Evolutionary conservation across 23 tunicate genomes (phyloP).

Genomic region (Styela plicata): DNA sequence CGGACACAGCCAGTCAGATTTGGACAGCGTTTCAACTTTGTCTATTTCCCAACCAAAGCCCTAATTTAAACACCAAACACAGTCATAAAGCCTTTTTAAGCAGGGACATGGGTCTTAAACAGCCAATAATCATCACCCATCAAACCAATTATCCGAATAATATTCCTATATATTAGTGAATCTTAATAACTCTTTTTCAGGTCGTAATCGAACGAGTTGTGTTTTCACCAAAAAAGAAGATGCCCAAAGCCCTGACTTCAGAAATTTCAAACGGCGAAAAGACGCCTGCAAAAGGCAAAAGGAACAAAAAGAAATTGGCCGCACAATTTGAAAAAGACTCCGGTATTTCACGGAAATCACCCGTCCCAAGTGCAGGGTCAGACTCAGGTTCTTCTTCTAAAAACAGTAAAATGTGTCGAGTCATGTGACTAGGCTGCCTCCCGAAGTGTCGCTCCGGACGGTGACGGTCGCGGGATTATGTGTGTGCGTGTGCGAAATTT

Average conservation of each 20-base stretch:
- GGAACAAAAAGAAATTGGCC: slow-evolving; percentile 40
- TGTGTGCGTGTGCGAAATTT: not conserved
- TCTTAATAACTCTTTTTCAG: slow-evolving; percentile 22
- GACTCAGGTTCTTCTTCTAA: slow-evolving; percentile 24
- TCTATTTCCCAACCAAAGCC: no score
- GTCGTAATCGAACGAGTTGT: slow-evolving; percentile 84
- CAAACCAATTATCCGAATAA: no score
- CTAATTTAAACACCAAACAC: no score
- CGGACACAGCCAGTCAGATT: no score
- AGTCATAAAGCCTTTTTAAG: no score
- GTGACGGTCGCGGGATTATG: not conserved
- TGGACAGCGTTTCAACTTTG: no score
- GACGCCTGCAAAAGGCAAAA: slow-evolving; percentile 41
- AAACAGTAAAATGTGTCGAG: slow-evolving; percentile 56
- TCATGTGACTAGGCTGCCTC: slow-evolving; percentile 61
- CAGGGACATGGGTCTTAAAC: no score
- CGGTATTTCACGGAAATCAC: slow-evolving; percentile 17
- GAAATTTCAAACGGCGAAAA: slow-evolving; percentile 13
- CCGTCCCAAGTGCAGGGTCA: not conserved
- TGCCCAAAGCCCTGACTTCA: slow-evolving; percentile 5
- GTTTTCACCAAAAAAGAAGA: slow-evolving; percentile 84
- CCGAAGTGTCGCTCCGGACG: slow-evolving; percentile 23
- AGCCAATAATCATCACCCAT: no score
- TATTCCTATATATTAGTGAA: not conserved
- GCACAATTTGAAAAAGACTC: slow-evolving; percentile 25